Percentiles rank a stretch among this genome's conserved stretches.
These are phyloP conservation scores for Rhinolophus ferrumequinum DNA, from an alignment of 2,113 vertebrate species.

Conservation along the genomic window DNA sequence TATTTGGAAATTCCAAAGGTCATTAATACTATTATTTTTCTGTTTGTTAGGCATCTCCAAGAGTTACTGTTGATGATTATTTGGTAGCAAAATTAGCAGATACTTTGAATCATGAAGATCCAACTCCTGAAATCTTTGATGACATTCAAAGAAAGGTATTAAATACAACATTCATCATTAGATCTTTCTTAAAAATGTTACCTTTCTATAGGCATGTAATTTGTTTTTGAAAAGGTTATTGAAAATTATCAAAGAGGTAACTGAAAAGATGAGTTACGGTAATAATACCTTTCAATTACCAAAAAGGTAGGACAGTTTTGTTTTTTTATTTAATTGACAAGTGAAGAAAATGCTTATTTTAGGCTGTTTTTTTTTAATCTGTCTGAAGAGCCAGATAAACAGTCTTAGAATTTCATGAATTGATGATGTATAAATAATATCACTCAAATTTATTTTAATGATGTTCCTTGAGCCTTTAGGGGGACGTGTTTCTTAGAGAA, in stretches of 20 bases:
- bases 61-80: slow-evolving; percentile 94
- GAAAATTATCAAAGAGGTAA: slow-evolving; percentile 3
- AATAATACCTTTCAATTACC: not conserved
- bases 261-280: slow-evolving; percentile 4
- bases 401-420: slow-evolving; percentile 35
- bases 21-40: slow-evolving; percentile 22
- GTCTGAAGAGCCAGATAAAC: not conserved
- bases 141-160: slow-evolving; percentile 97
- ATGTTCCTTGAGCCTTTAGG: not conserved
- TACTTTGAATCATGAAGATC: slow-evolving; percentile 95
- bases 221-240: not conserved
- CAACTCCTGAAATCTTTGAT: slow-evolving; percentile 98
- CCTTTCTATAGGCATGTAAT: not conserved
- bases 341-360: not conserved
- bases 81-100: slow-evolving; percentile 92
- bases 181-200: slow-evolving; percentile 36
- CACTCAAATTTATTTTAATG: slow-evolving; percentile 37
- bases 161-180: not conserved
- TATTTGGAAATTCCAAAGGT: slow-evolving; percentile 9
- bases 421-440: not conserved
- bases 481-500: slow-evolving; percentile 13
- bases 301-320: not conserved
- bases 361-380: slow-evolving; percentile 20
- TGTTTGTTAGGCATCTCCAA: slow-evolving; percentile 92
- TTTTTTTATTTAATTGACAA: not conserved